A percentile compares a stretch with the other conserved stretches of the same genome.
Conservation (phyloP, 2,797 vertebrate genomes). For the Notolepis coatsorum region DNA sequence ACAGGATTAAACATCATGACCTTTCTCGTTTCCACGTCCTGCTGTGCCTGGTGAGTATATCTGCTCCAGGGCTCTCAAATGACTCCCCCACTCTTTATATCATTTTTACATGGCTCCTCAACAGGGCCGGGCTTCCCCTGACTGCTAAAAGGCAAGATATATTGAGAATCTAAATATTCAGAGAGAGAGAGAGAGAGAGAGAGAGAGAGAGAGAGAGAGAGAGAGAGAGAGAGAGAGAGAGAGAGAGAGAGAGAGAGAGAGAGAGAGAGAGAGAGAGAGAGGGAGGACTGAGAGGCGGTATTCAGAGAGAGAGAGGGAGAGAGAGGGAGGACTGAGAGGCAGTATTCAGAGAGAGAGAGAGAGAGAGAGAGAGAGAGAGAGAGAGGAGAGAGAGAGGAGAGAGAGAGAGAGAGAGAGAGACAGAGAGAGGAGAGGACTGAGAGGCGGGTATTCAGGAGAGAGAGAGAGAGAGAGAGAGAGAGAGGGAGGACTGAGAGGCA, state of each 20-base stretch:
- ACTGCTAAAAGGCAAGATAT: neutral
- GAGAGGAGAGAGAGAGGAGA: neutral
- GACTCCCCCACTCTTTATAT: neutral
- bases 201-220: neutral
- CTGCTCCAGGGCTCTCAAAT: neutral
- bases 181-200: neutral
- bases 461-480: neutral
- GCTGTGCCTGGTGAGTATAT: slow-evolving; percentile 2
- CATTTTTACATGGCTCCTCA: slow-evolving; percentile 1
- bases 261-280: neutral
- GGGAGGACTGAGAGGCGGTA: neutral
- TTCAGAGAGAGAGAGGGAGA: slow-evolving; percentile 4
- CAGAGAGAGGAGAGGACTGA: neutral
- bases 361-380: neutral
- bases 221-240: neutral
- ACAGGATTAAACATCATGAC: slow-evolving; percentile 15
- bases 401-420: slow-evolving; percentile 7
- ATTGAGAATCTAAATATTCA: slow-evolving; percentile 35
- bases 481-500: neutral
- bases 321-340: neutral
- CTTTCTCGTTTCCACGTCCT: neutral
- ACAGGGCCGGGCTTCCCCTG: neutral
- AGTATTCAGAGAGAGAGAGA: neutral
- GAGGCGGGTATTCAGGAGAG: neutral
- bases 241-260: neutral